These are phyloP conservation scores for Seriola rivoliana DNA, from an alignment of 2,113 vertebrate genomes.

Conservation along the genomic window DNA sequence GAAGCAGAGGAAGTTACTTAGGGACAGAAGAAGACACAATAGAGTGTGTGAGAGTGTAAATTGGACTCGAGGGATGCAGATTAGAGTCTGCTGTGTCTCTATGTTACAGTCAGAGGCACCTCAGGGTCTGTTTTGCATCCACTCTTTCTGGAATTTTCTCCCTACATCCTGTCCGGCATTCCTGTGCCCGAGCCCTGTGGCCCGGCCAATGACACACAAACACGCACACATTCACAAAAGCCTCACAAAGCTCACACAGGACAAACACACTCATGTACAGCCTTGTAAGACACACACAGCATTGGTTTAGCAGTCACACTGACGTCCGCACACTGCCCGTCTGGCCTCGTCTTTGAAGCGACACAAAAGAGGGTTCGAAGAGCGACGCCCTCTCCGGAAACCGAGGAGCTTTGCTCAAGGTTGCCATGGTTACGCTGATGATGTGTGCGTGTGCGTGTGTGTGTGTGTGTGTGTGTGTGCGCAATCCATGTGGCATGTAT, in stretches of 20 bases:
- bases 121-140: constrained; percentile 46
- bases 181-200: constrained; percentile 59
- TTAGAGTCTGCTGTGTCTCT: constrained; percentile 20
- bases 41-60: constrained; percentile 40
- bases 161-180: constrained; percentile 78
- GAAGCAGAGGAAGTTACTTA: constrained; percentile 9
- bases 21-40: constrained; percentile 12
- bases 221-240: constrained; percentile 22
- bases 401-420: constrained; percentile 29
- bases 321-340: constrained; percentile 38
- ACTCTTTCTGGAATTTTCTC: constrained; percentile 70
- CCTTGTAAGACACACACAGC: constrained; percentile 31
- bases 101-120: constrained; percentile 41
- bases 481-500: constrained; percentile 2
- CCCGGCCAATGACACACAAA: constrained; percentile 37
- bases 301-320: constrained; percentile 43
- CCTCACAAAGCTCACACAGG: constrained; percentile 14
- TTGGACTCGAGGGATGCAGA: constrained; percentile 53
- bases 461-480: background rate
- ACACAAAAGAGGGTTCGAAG: constrained; percentile 69
- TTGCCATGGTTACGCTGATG: constrained; percentile 69
- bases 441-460: constrained; percentile 13
- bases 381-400: constrained; percentile 59
- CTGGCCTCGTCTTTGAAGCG: constrained; percentile 54
- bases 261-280: constrained; percentile 27